Evolutionary conservation across 2,888 invertebrate genomes (phyloP).

Genomic region (Acheta domesticus): DNA sequence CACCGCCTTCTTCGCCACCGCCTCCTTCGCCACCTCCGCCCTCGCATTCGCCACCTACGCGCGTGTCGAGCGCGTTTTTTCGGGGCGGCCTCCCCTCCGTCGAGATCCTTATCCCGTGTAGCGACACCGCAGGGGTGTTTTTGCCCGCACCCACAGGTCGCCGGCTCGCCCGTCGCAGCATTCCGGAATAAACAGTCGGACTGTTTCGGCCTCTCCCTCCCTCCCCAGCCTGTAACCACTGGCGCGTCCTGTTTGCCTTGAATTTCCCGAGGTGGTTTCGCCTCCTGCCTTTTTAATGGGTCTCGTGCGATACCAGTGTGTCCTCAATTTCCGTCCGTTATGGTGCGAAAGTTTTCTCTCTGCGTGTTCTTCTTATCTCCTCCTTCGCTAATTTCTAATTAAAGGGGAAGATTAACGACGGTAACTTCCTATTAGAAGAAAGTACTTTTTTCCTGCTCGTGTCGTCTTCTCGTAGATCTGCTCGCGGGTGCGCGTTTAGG

Average conservation of each 20-base stretch:
- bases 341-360: not conserved
- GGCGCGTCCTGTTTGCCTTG: not conserved
- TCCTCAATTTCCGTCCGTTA: not conserved
- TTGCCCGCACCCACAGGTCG: too few species aligned
- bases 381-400: slow-evolving; percentile 5
- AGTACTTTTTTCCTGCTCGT: too few species aligned
- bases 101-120: too few species aligned
- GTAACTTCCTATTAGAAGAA: too few species aligned
- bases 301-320: not conserved
- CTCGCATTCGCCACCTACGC: too few species aligned
- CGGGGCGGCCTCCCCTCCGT: too few species aligned
- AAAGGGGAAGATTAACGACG: not conserved
- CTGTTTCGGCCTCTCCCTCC: not conserved
- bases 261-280: not conserved
- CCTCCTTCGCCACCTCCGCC: too few species aligned
- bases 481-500: too few species aligned
- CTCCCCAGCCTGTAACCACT: not conserved
- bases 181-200: not conserved
- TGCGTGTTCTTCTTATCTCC: not conserved
- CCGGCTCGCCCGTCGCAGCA: not conserved
- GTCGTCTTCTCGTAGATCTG: too few species aligned
- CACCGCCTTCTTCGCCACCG: too few species aligned
- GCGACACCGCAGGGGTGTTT: too few species aligned
- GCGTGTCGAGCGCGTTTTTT: too few species aligned
- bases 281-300: not conserved